A percentile compares a stretch with the other conserved stretches of the same genome.
phyloP scores from a whole-genome alignment of 2,888 invertebrate genomes.

The Xestoiulus laeticollis region DNA sequence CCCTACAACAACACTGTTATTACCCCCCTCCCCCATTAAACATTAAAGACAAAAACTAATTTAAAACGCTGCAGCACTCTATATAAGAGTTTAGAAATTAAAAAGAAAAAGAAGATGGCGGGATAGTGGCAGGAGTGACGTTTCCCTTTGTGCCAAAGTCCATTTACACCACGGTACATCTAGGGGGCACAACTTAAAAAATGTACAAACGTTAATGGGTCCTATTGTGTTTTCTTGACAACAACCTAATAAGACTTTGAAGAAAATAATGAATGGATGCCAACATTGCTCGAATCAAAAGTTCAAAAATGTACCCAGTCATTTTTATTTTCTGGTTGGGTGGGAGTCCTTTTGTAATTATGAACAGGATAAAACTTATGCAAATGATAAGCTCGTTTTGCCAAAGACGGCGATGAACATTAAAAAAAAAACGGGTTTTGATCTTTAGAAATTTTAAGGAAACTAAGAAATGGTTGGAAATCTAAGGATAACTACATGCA shows the following conservation, averaged over 20 bases:
- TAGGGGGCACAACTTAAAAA: conserved; percentile 40
- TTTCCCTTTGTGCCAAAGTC: conserved; percentile 45
- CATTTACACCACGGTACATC: conserved; percentile 48
- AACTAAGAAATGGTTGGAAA: not conserved
- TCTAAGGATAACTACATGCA: not conserved
- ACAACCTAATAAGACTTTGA: conserved; percentile 47
- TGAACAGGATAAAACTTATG: conserved; percentile 35
- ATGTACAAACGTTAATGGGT: conserved; percentile 49
- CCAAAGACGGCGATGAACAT: not conserved
- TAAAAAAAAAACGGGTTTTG: conserved; percentile 3
- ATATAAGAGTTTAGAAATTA: conserved; percentile 35
- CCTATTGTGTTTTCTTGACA: conserved; percentile 45
- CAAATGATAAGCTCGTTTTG: conserved; percentile 43
- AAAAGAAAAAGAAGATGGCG: conserved; percentile 46
- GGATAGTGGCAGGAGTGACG: conserved; percentile 45
- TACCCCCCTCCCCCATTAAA: conserved; percentile 27
- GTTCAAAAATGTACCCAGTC: conserved; percentile 44
- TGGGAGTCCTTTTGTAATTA: conserved; percentile 31
- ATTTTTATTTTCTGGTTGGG: conserved; percentile 27
- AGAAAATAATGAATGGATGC: conserved; percentile 48
- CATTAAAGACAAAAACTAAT: conserved; percentile 43
- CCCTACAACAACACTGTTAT: conserved; percentile 15
- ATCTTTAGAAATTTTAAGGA: not conserved
- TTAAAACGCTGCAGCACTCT: conserved; percentile 43
- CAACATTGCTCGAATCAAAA: conserved; percentile 42